Evolutionary conservation across 2,113 vertebrate species (phyloP), one percentile per base, ranked within the genome.

Genomic region (Lates calcarifer): DNA sequence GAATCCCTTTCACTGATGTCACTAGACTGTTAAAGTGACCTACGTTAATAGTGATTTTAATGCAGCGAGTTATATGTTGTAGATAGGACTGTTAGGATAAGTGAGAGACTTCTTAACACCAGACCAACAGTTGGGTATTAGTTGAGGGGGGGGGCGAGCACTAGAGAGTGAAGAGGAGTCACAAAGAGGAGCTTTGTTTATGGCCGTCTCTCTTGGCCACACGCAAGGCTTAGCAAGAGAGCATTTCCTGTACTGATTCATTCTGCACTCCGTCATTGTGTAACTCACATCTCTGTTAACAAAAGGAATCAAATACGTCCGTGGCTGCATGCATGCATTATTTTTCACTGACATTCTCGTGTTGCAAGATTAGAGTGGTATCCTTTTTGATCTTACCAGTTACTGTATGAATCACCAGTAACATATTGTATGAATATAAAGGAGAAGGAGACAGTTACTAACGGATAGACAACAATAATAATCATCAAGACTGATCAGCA

Each of bases 181-280:
- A 94, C 92, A 94, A 93, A 93, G 92, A 91, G 67, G 68, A 84
- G 55, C 90, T 92, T 93, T 95, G 94, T 95, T 95, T 95, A 93
- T 84, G 82, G 76, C 74, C 79, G 81, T 90, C 86, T 90, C 91
- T 94, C 88, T 90, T 90, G 93, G 89, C 93, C 94, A 94, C 91
- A 94, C 90, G 90, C 92, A 87, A 82, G 81, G 90, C 88, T 93
- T 85, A 91, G 87, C 83, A 84, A 90, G 89, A 91, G 90, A 93
- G 89, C 91, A 92, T 94, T 95, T 95, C 94, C 95, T 94, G 90
- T 88, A 78, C 90, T 93, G 89, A 94, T 92, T 91, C 91, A 90
- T 92, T 84, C 86, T 81, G 69, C 70, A 55, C 82, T 82, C 57
- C 70, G 66, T 87, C 84, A 77, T 92, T 89, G 85, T 92, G 81